Conservation (phyloP, 2,113 vertebrate genomes). For the Eidolon helvum region DNA sequence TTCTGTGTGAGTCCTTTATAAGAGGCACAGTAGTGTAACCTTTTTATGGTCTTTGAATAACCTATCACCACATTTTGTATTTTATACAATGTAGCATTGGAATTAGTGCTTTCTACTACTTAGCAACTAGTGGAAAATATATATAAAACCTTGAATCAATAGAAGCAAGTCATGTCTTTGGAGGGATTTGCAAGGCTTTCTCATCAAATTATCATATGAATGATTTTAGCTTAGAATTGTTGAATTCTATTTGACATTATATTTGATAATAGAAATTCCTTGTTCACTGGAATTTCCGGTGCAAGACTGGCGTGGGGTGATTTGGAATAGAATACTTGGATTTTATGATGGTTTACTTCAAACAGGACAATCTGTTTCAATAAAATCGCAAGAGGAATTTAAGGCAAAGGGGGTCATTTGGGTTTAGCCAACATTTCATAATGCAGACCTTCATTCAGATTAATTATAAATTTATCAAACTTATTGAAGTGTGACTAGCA, state of each 20-base stretch:
- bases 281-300: neutral
- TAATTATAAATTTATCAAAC: neutral
- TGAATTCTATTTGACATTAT: neutral
- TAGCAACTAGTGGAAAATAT: neutral
- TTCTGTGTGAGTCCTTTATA: neutral
- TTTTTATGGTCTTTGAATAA: neutral
- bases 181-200: neutral
- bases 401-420: neutral
- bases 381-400: neutral
- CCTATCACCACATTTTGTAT: neutral
- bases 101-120: neutral
- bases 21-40: neutral
- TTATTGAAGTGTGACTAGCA: neutral
- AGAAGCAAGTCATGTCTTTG: neutral
- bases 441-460: neutral
- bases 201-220: neutral
- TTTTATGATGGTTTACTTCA: neutral
- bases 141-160: neutral
- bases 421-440: neutral
- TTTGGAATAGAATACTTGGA: neutral
- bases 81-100: neutral
- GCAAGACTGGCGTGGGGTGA: neutral
- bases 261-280: neutral
- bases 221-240: conserved; percentile 20
- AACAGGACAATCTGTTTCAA: neutral